Evolutionary conservation across 1,140 invertebrate species (phyloP), one percentile per base, ranked within the genome.

Genomic region (Cataglyphis hispanica): DNA sequence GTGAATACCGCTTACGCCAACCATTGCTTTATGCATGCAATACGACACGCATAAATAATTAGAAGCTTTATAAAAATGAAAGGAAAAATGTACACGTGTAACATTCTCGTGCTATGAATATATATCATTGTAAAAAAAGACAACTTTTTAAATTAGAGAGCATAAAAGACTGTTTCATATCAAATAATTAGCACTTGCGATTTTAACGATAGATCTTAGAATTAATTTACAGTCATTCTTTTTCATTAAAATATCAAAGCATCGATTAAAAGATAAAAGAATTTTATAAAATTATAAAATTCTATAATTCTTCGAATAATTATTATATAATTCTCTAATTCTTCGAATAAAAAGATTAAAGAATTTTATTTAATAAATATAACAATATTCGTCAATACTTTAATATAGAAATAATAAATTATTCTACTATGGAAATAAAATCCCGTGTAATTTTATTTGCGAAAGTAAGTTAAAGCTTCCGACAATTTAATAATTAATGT

Each of bases 21-120:
- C 34, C 3, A 34, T 61, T 76, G 56, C 22, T 76, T 76, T 19
- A n/a, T 25, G 25, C 74, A 76, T 63, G 56, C 74, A 34, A 19
- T 40, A 61, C 19, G 50, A 60, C 16, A 27, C 27, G 56, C 56
- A 75, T 37, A 40, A 61, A 16, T 76, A 63, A 76, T 61, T 76
- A 76, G 22, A 25, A 61, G 22, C 19, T 76, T 63, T 40, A 60
- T 60, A 27, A 22, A 76, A 61, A 60, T 13, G 6, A 56, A 74
- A 34, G n/a, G 31, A 74, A 1, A 31, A 31, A 1, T 31, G 63
- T n/a, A 63, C 53, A 34, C 16, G 22, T 75, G 22, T 4, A 27
- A 63, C 34, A 16, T 13, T 40, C 1, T 37, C 7, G 4, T 58
- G 8, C 13, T 25, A 58, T 19, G 22, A 60, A 75, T 16, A 58